A percentile compares a stretch with the other conserved stretches of the same genome.
Conservation (phyloP, 2,113 vertebrate species). For the Anoura caudifer region DNA sequence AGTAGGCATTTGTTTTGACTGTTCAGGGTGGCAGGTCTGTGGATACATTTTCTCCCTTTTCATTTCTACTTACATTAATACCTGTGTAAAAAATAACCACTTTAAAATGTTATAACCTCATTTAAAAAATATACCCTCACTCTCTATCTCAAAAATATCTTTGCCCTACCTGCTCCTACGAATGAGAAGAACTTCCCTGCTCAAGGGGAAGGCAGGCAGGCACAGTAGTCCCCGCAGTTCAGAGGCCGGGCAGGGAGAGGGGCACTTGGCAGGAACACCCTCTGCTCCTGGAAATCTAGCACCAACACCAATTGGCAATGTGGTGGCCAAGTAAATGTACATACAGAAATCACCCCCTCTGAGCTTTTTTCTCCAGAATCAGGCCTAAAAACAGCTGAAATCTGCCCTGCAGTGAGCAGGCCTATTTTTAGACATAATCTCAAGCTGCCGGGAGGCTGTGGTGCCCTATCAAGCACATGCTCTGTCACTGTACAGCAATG, state of each 20-base stretch:
- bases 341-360: not conserved
- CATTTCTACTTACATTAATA: not conserved
- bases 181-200: not conserved
- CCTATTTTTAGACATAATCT: slow-evolving; percentile 40
- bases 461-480: not conserved
- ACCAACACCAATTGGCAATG: not conserved
- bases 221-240: not conserved
- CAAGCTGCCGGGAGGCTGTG: not conserved
- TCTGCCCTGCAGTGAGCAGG: not conserved
- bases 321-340: not conserved
- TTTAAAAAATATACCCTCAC: not conserved
- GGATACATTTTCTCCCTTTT: too few relatives aligned
- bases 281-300: not conserved
- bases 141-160: not conserved
- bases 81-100: not conserved
- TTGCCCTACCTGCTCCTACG: not conserved
- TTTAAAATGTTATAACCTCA: not conserved
- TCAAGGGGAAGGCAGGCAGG: not conserved
- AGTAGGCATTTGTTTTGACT: not conserved
- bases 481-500: not conserved
- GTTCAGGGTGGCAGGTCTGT: too few relatives aligned
- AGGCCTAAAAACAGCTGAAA: slow-evolving; percentile 3
- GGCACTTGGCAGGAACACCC: not conserved
- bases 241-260: not conserved
- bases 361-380: slow-evolving; percentile 9